phyloP scores from a whole-genome alignment of 2,113 vertebrate species.

The Forbesichthys papilliferus region DNA sequence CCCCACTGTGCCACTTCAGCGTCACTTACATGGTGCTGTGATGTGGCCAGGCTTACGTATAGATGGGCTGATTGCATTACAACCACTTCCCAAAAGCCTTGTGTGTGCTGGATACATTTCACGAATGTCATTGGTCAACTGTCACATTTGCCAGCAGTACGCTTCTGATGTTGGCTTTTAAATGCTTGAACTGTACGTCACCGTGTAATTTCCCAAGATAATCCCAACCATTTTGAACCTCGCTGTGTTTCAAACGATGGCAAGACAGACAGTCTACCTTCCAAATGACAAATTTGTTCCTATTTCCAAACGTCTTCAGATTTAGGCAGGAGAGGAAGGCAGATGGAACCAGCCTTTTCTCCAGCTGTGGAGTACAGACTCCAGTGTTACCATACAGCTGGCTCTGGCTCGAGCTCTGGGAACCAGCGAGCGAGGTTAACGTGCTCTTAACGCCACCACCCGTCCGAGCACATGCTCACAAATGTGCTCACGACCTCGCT shows the following conservation, averaged over 20 bases:
- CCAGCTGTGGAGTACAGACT: conserved; percentile 73
- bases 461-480: conserved; percentile 25
- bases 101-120: conserved; percentile 30
- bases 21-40: conserved; percentile 50
- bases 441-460: conserved; percentile 56
- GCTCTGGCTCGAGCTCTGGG: conserved; percentile 68
- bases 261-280: too few relatives aligned
- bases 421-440: conserved; percentile 61
- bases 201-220: conserved; percentile 24
- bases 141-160: conserved; percentile 44
- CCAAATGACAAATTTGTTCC: too few relatives aligned
- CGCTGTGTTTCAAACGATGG: not conserved
- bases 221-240: conserved; percentile 25
- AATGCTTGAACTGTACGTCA: conserved; percentile 7
- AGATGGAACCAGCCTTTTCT: conserved; percentile 63
- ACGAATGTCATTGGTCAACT: conserved; percentile 40
- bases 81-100: conserved; percentile 38
- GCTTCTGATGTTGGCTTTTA: conserved; percentile 37
- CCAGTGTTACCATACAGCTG: conserved; percentile 67
- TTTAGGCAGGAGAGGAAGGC: conserved; percentile 47
- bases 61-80: conserved; percentile 63
- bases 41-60: conserved; percentile 34
- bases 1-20: conserved; percentile 67
- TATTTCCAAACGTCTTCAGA: too few relatives aligned
- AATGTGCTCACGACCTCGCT: not conserved